phyloP scores from a whole-genome alignment of 2,797 vertebrate genomes.

The Alfaro cultratus region DNA sequence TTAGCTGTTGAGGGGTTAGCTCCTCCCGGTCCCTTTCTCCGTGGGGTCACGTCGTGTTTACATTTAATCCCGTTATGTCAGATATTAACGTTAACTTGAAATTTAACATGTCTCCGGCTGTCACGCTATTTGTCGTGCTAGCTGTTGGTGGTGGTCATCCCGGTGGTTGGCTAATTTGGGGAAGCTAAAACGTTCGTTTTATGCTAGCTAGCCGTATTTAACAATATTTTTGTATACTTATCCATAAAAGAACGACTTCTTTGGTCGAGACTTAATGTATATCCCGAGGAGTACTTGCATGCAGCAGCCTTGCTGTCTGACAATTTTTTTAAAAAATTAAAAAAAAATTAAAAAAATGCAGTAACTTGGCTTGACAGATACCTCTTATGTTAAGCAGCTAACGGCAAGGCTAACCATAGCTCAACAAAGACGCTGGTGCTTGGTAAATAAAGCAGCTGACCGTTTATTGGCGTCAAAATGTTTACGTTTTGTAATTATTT shows the following conservation, averaged over 20 bases:
- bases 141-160: slow-evolving; percentile 21
- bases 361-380: slow-evolving; percentile 60
- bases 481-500: too few relatives aligned
- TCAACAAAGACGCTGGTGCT: not conserved
- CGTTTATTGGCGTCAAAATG: not conserved
- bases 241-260: not conserved
- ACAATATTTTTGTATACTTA: not conserved
- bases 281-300: not conserved
- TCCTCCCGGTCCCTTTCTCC: not conserved
- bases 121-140: slow-evolving; percentile 6
- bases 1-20: slow-evolving; percentile 15
- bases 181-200: slow-evolving; percentile 4
- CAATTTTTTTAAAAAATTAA: not conserved
- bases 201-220: slow-evolving; percentile 20
- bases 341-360: not conserved
- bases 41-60: not conserved
- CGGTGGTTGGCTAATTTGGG: slow-evolving; percentile 46
- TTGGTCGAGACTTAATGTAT: not conserved
- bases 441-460: not conserved
- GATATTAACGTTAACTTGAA: accelerated
- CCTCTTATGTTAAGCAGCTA: slow-evolving; percentile 33
- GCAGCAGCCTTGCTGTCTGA: not conserved
- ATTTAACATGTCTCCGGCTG: not conserved
- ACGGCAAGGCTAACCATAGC: slow-evolving; percentile 35
- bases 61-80: not conserved